These are phyloP conservation scores for Daphoenositta chrysoptera DNA, from an alignment of 2,113 vertebrate genomes.

Conservation along the genomic window DNA sequence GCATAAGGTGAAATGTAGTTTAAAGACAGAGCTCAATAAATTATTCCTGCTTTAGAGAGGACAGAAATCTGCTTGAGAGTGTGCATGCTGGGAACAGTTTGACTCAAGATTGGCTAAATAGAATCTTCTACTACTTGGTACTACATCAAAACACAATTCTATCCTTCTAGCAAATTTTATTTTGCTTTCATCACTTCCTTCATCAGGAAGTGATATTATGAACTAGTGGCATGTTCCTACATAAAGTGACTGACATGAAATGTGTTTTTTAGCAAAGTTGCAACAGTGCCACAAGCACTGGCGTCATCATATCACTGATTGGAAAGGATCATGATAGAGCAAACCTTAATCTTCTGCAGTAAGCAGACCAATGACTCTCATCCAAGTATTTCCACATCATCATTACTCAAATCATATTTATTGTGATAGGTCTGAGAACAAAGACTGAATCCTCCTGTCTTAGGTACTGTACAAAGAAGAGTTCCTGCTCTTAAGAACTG, in stretches of 20 bases:
- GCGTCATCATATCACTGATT: background rate
- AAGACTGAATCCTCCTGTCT: background rate
- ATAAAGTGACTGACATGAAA: background rate
- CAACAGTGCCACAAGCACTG: background rate
- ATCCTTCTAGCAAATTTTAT: background rate
- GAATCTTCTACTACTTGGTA: background rate
- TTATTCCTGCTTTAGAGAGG: background rate
- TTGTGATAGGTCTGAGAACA: background rate
- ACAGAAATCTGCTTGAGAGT: background rate
- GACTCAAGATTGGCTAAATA: background rate
- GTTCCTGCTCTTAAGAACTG: background rate
- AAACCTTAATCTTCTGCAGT: background rate
- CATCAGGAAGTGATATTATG: background rate
- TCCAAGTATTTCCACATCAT: background rate
- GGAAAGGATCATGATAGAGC: background rate
- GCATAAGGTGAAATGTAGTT: background rate
- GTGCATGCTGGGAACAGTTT: background rate
- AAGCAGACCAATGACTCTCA: background rate
- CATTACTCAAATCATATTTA: background rate
- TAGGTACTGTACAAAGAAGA: background rate
- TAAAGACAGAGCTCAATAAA: background rate
- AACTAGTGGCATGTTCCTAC: background rate
- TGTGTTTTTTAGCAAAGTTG: background rate
- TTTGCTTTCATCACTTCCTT: background rate
- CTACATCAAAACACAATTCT: background rate